phyloP scores from a whole-genome alignment of 2,888 invertebrate genomes.

The Amphipyra berbera region DNA sequence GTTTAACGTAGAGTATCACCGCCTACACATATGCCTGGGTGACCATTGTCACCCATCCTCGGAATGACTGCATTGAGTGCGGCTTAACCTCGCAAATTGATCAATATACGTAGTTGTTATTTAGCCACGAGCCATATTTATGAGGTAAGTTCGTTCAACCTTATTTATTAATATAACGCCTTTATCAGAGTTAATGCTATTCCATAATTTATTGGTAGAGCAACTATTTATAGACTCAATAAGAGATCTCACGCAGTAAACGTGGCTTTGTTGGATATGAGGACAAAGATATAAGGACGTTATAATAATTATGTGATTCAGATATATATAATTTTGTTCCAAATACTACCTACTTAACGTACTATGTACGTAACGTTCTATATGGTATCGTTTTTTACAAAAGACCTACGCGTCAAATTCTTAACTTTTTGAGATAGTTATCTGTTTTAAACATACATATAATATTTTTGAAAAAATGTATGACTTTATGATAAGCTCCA shows the following conservation, averaged over 20 bases:
- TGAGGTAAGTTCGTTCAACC: background rate
- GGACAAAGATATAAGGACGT: background rate
- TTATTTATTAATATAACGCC: constrained; percentile 3
- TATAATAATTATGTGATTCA: background rate
- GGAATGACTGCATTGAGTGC: no score
- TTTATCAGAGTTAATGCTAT: constrained; percentile 17
- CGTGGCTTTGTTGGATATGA: constrained; percentile 6
- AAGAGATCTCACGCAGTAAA: constrained; percentile 9
- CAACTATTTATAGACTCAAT: constrained; percentile 18
- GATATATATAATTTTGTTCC: background rate
- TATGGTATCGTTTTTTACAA: no score
- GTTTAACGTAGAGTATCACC: no score
- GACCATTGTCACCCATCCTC: no score
- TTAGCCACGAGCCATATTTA: background rate
- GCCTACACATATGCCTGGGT: no score
- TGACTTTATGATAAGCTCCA: no score
- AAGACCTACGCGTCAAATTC: no score
- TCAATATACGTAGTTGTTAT: background rate
- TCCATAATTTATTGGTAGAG: constrained; percentile 21
- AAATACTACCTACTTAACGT: background rate
- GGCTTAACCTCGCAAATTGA: no score
- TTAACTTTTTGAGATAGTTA: no score
- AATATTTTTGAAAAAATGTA: no score
- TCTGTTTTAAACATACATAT: no score
- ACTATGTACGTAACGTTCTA: no score